A percentile compares a stretch with the other conserved stretches of the same genome.
Evolutionary conservation across 2,888 invertebrate genomes (phyloP).

Genomic region (Drosophila borborema): DNA sequence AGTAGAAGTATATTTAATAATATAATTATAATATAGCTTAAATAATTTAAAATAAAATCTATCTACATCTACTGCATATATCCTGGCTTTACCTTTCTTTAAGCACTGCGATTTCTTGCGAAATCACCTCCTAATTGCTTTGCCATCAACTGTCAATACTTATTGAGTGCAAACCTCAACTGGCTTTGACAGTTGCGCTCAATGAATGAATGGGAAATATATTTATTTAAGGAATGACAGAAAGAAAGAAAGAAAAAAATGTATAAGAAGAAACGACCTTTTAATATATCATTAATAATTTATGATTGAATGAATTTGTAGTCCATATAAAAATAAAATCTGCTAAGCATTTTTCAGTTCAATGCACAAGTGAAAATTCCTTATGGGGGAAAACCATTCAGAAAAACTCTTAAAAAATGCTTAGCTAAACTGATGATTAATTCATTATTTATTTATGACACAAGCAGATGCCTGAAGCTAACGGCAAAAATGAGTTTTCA

Average conservation of each 20-base stretch:
- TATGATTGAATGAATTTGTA: constrained; percentile 59
- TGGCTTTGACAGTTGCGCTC: constrained; percentile 56
- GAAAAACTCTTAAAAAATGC: constrained; percentile 19
- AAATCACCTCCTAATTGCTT: constrained; percentile 38
- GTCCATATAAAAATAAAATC: constrained; percentile 10
- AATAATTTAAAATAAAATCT: no score
- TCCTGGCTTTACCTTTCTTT: not conserved
- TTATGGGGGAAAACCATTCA: constrained; percentile 9
- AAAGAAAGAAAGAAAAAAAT: not conserved
- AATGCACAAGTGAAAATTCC: constrained; percentile 65
- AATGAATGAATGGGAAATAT: constrained; percentile 27
- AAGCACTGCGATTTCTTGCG: not conserved
- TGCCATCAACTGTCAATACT: constrained; percentile 37
- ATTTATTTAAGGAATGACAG: constrained; percentile 17
- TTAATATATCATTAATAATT: constrained; percentile 77
- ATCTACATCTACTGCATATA: not conserved
- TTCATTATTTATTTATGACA: constrained; percentile 75
- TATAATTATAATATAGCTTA: no score
- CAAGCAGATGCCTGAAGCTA: constrained; percentile 49
- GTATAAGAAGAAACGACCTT: constrained; percentile 11
- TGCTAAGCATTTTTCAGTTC: constrained; percentile 50
- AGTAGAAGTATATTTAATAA: no score
- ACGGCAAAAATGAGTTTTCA: constrained; percentile 34
- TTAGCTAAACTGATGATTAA: constrained; percentile 73
- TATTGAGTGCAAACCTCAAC: constrained; percentile 20